phyloP scores from a whole-genome alignment of 2,797 vertebrate genomes.

The Sebastes nivosus region DNA sequence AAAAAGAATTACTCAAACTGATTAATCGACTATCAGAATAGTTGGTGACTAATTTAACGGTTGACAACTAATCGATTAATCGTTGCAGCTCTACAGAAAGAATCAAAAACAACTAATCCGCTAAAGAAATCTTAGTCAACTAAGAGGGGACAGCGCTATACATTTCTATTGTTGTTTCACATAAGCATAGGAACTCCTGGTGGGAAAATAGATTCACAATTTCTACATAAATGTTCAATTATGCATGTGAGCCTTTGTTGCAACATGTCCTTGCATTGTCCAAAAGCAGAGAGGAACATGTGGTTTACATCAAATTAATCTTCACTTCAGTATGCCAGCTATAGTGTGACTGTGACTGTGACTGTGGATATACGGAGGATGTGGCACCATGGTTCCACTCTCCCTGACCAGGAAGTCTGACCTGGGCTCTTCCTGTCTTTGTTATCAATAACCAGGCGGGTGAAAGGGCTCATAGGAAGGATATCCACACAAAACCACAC shows the following conservation, averaged over 20 bases:
- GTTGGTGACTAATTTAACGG: too few relatives aligned
- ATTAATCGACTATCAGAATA: too few relatives aligned
- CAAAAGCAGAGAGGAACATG: neutral
- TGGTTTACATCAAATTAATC: neutral
- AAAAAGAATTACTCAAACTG: too few relatives aligned
- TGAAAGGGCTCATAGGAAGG: conserved; percentile 41
- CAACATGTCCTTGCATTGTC: neutral
- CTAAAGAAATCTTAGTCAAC: too few relatives aligned
- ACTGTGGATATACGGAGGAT: conserved; percentile 9
- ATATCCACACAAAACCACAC: conserved; percentile 26
- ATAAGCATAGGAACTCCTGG: neutral
- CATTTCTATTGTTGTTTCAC: neutral
- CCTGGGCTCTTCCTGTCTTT: conserved; percentile 79
- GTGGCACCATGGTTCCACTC: conserved; percentile 35
- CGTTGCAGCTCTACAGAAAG: too few relatives aligned
- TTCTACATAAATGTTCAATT: neutral
- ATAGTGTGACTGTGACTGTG: neutral
- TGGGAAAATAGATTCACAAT: neutral
- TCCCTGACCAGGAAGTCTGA: conserved; percentile 64
- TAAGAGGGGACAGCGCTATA: too few relatives aligned
- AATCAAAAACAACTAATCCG: too few relatives aligned
- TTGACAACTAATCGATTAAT: too few relatives aligned
- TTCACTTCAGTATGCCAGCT: neutral
- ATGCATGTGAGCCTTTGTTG: neutral
- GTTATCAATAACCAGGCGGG: conserved; percentile 67